Evolutionary conservation across 2,888 invertebrate species (phyloP), one percentile per base, ranked within the genome.

Genomic region (Tipula helvola): DNA sequence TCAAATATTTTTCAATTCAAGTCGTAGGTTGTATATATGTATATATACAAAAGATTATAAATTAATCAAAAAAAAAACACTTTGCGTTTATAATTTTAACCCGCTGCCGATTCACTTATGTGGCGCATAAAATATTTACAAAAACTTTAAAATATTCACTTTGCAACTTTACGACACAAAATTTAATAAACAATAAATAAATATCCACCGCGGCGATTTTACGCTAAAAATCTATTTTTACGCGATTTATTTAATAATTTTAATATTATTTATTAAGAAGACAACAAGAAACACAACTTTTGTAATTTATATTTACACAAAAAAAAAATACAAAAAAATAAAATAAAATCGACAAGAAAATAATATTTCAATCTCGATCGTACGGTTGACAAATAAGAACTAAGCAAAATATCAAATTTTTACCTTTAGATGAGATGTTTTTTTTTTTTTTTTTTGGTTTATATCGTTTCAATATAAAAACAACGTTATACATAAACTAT

Each of bases 361-460:
- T 8, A 71, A 28, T 71, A 28, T 71, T 71, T 71, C 71, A 71
- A 71, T 71, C 71, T 71, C 71, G 71, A 71, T 71, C 84, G 84
- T 84, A 39, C 84, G 84, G 84, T 84, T 84, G 84, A 84, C 84
- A 84, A 84, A 84, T 84, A 84, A 84, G 84, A 84, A 84, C 84
- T 84, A 84, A 84, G 41, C 84, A 36, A 84, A 84, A 36, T 84
- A 84, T 84, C 84, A 84, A 84, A 84, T 84, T 84, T 84, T 84
- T 84, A 39, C 84, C 84, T 84, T 84, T 84, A 71, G 71, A 71
- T 71, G 71, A 71, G 71, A 71, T 84, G 39, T 41, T 4, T 84
- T 84, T 84, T 84, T n/a, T 39, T 84, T 39, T 84, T 84, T 84
- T 84, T 84, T 84, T 84, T 84, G n/a, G 71, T 71, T 57, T 57